Conservation (phyloP, 92 coral and sea anemone genomes). For the Montipora capitata region DNA sequence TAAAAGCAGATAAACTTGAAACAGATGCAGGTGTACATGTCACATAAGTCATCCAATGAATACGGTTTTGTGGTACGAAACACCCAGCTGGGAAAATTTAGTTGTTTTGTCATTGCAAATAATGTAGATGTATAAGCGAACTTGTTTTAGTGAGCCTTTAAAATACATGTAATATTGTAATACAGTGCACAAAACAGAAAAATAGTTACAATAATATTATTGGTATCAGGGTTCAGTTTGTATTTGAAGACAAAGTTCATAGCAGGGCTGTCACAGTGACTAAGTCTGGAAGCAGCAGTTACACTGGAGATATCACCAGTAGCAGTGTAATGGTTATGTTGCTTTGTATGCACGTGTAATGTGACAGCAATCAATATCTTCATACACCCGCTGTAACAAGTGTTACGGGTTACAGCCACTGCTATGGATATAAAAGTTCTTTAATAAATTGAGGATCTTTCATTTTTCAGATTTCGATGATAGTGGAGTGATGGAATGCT, state of each 20-base stretch:
- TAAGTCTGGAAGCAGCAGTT: too few relatives aligned
- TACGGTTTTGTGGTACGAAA: constrained; percentile 6
- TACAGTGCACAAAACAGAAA: constrained; percentile 12
- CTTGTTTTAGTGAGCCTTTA: constrained; percentile 3
- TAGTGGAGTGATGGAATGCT: constrained; percentile 34
- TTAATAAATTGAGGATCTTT: constrained; percentile 4
- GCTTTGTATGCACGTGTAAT: not conserved
- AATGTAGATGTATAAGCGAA: not conserved
- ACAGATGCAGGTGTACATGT: not conserved
- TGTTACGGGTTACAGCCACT: constrained; percentile 4
- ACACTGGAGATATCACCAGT: too few relatives aligned
- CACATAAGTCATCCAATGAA: not conserved
- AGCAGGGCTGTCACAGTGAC: too few relatives aligned
- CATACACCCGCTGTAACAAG: constrained; percentile 8
- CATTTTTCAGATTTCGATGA: constrained; percentile 46
- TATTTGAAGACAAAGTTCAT: too few relatives aligned
- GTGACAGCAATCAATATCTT: constrained; percentile 13
- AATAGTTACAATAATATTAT: constrained; percentile 8
- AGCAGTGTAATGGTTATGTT: too few relatives aligned
- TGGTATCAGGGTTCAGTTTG: too few relatives aligned
- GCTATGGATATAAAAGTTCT: constrained; percentile 11
- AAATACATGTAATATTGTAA: constrained; percentile 5
- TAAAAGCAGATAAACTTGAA: not conserved
- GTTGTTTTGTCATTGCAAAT: not conserved
- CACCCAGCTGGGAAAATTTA: not conserved